Evolutionary conservation across 1,140 invertebrate species (phyloP), one percentile per base, ranked within the genome.

Genomic region (Nephotettix cincticeps): DNA sequence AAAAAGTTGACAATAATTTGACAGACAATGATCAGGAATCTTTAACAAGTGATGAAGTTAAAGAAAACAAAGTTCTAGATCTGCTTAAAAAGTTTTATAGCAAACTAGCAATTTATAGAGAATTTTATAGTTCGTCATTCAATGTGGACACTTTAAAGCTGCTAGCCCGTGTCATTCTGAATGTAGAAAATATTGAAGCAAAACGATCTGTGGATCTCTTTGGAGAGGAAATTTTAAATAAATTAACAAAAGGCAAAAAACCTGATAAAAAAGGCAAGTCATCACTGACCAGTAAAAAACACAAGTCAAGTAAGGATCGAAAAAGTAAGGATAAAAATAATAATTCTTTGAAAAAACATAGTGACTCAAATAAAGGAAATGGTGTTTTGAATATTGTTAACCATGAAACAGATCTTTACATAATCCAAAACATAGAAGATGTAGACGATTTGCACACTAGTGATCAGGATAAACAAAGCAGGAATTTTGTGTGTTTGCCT

Each of bases 191-290:
- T 25, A 68, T 85, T 25, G 83, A 86, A 75, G 83, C 80, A 43
- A 83, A 82, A 73, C 77, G 80, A 14, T 82, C 79, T 47, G 75
- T 81, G 1, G 79, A 80, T 73, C 72, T 86, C 27, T 86, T 86
- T 77, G 85, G 84, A 32, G 79, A 81, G 21, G 74, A 77, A 64
- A 14, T 45, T 67, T 30, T 67, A 27, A 45, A 21, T 45, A 67
- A 67, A 45, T 67, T 43, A 25, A 43, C 23, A 43, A 67, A 43
- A 67, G 40, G 64, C 19, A 67, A 67, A 45, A 25, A 27, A 21
- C 1, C 30, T 6, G 9, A 17, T 23, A 43, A 64, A 36, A 67
- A 43, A 29, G 13, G 1, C 1, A 40, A 43, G 17, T 25, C 30
- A 25, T n/a, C 17, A 4, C 2, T 19, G 36, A 3, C 6, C 9